Evolutionary conservation across 2,797 vertebrate genomes (phyloP).

Genomic region (Sebastolobus alascanus): DNA sequence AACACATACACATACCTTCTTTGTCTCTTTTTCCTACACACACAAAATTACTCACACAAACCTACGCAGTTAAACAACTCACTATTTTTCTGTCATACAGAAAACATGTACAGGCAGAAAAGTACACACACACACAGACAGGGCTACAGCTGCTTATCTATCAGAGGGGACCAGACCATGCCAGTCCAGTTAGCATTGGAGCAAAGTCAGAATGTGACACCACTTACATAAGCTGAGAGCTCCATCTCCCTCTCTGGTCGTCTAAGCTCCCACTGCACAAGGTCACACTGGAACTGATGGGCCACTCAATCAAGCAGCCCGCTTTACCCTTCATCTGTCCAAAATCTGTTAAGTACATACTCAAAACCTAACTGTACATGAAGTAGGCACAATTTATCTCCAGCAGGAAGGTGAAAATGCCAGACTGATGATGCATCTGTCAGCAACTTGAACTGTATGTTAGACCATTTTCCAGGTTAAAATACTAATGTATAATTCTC

Average conservation of each 20-base stretch:
- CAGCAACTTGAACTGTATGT: constrained; percentile 12
- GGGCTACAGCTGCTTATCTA: constrained; percentile 1
- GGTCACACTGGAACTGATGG: constrained; percentile 68
- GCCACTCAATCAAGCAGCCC: constrained; percentile 64
- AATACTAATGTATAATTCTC: neutral
- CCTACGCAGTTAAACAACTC: neutral
- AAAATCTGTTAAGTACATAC: constrained; percentile 70
- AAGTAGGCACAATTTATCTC: constrained; percentile 17
- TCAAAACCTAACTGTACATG: constrained; percentile 61
- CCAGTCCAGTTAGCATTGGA: constrained; percentile 52
- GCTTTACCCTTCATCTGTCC: constrained; percentile 64
- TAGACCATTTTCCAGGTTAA: neutral
- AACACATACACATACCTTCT: constrained; percentile 4
- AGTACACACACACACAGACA: constrained; percentile 14
- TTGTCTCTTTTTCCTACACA: neutral
- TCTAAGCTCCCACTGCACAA: constrained; percentile 66
- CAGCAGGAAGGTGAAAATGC: constrained; percentile 33
- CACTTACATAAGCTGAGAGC: constrained; percentile 68
- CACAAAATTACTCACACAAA: neutral
- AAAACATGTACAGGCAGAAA: constrained; percentile 10
- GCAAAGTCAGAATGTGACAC: constrained; percentile 65
- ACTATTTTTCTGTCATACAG: constrained; percentile 6
- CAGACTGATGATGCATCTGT: constrained; percentile 23
- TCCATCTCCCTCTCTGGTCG: constrained; percentile 36
- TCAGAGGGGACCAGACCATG: constrained; percentile 39